Evolutionary conservation across 1,140 invertebrate species (phyloP), one percentile per base, ranked within the genome.

Genomic region (Chironomus tepperi): DNA sequence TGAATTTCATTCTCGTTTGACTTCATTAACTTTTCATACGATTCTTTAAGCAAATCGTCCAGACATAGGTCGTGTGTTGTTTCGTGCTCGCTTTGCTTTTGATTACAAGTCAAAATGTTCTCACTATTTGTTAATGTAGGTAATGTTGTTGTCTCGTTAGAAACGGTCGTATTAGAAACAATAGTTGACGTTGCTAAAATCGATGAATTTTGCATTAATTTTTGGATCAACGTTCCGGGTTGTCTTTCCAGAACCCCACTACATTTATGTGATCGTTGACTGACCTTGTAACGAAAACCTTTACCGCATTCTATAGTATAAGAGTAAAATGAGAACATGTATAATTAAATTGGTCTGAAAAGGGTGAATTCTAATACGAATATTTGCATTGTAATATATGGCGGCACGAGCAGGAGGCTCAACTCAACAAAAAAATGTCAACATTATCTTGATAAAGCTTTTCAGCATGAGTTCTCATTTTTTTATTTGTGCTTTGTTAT

Each of bases 201-300:
- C 42, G 70, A 73, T 34, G 47, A 74, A 74, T 73, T 77, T 74
- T 78, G 76, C 10, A 80, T 82, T 42, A 86, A 77, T 76, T 84
- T 84, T 80, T 85, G 83, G 10, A 86, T 82, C 10, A 85, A 78
- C 75, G 83, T 83, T 18, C 83, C 83, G 7, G 80, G 79, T 80
- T 86, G 85, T 43, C 85, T 79, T 1, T 85, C 78, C 7, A 87
- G 82, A 18, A 80, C 84, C 47, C 86, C 82, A 73, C 84, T 84
- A 80, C 92, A 93, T 83, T 93, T 93, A 77, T 93, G 92, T 15
- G 91, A 93, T 79, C 90, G 85, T 82, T 92, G 89, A 75, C 91
- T 92, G 7, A 93, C 92, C 86, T 95, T 95, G 78, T 94, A 94
- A 77, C 92, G 84, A 81, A 94, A 95, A 78, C 85, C 90, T 85